Conservation (phyloP, 2,797 vertebrate genomes). For the Sebastes reedi region DNA sequence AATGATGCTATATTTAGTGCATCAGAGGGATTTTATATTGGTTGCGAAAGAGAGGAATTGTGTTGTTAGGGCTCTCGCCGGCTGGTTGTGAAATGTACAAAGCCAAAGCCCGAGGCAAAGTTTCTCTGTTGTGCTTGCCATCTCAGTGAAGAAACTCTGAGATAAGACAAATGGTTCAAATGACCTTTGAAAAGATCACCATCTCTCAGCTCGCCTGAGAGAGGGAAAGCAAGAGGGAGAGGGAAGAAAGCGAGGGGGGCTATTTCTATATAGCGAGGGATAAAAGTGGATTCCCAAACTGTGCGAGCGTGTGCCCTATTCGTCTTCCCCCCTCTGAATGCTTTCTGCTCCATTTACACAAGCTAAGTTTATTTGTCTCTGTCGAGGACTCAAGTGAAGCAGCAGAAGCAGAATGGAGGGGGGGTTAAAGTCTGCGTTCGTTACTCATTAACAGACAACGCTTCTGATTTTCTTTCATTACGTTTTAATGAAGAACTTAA, state of each 20-base stretch:
- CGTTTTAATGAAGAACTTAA: slow-evolving; percentile 24
- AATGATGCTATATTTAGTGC: slow-evolving; percentile 23
- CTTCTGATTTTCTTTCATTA: slow-evolving; percentile 21
- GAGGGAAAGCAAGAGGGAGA: slow-evolving; percentile 25
- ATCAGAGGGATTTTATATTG: background rate
- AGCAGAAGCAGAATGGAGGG: background rate
- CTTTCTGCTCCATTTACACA: slow-evolving; percentile 70
- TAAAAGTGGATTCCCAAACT: slow-evolving; percentile 71
- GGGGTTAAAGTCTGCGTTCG: background rate
- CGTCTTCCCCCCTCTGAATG: slow-evolving; percentile 18
- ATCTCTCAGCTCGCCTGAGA: slow-evolving; percentile 55
- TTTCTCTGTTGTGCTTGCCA: slow-evolving; percentile 61
- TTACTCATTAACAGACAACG: slow-evolving; percentile 29
- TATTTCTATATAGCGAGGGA: slow-evolving; percentile 57
- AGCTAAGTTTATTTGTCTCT: slow-evolving; percentile 58
- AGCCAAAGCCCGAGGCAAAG: slow-evolving; percentile 57
- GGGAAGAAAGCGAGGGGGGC: slow-evolving; percentile 10
- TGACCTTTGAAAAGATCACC: slow-evolving; percentile 81
- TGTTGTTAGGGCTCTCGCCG: slow-evolving; percentile 1
- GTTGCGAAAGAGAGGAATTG: background rate
- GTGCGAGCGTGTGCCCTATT: slow-evolving; percentile 41
- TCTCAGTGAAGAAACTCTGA: slow-evolving; percentile 66
- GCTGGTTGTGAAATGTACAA: slow-evolving; percentile 54
- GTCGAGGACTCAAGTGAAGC: slow-evolving; percentile 45
- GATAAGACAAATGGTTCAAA: slow-evolving; percentile 76